These are phyloP conservation scores for Prinia subflava DNA, from an alignment of 2,113 vertebrate species.

Conservation along the genomic window DNA sequence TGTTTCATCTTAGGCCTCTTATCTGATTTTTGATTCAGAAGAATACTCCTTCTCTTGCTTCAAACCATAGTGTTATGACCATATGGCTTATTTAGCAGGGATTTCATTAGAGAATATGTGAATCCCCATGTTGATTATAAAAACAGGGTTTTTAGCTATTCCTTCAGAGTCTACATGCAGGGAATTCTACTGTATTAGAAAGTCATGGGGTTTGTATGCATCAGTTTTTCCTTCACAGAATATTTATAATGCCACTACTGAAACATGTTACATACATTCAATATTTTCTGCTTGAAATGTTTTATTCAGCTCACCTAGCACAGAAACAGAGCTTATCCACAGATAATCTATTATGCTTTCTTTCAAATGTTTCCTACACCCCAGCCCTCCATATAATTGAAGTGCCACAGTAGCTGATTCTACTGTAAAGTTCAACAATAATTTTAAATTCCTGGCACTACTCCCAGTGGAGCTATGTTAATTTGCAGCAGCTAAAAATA, in stretches of 20 bases:
- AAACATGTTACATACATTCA: neutral
- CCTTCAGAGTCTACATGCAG: neutral
- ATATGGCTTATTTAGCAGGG: constrained; percentile 16
- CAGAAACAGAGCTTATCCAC: neutral
- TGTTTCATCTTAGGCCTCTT: neutral
- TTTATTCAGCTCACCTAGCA: constrained; percentile 2
- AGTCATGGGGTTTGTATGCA: neutral
- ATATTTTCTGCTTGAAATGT: neutral
- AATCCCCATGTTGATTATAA: neutral
- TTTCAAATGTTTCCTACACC: constrained; percentile 17
- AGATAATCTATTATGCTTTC: constrained; percentile 14
- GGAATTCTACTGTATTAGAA: neutral
- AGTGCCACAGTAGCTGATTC: constrained; percentile 31
- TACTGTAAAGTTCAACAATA: constrained; percentile 37
- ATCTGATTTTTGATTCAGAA: neutral
- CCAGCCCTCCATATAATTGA: neutral
- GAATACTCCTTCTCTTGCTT: neutral
- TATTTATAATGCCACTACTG: neutral
- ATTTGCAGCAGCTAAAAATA: constrained; percentile 58
- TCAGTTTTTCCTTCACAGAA: neutral
- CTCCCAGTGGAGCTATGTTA: constrained; percentile 50
- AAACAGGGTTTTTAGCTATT: neutral
- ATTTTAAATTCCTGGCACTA: constrained; percentile 52
- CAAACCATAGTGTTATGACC: neutral
- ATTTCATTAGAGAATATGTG: neutral